phyloP scores from a whole-genome alignment of 2,113 vertebrate genomes.

The Brienomyrus brachyistius region DNA sequence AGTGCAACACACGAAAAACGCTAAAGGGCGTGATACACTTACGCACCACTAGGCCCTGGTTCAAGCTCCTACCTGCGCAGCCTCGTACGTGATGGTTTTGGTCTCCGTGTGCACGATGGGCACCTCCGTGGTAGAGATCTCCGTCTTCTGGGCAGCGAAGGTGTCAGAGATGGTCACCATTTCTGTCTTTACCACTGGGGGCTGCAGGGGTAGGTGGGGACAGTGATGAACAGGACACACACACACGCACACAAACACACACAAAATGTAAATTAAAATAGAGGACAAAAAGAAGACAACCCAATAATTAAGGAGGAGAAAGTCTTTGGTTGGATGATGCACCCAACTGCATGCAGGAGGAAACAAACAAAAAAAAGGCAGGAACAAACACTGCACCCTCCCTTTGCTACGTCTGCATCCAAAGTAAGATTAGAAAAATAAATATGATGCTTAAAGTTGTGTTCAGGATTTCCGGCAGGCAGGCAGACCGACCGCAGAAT shows the following conservation, averaged over 20 bases:
- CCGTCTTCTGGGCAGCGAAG: constrained; percentile 84
- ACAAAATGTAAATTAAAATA: neutral
- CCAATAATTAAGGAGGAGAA: neutral
- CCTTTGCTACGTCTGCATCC: neutral
- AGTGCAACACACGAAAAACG: no score
- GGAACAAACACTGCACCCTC: neutral
- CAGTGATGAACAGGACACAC: constrained; percentile 45
- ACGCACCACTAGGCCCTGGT: neutral
- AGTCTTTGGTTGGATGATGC: constrained; percentile 21
- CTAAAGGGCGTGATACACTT: neutral
- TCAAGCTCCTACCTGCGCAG: constrained; percentile 75
- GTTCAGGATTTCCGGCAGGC: neutral
- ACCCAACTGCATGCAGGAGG: constrained; percentile 34
- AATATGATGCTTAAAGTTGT: neutral
- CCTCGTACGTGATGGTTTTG: constrained; percentile 98
- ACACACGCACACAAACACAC: neutral
- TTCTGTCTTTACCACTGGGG: constrained; percentile 98
- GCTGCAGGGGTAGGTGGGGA: constrained; percentile 64
- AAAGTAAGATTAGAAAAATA: neutral
- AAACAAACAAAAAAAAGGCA: neutral
- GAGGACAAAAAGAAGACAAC: neutral
- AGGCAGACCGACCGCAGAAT: neutral
- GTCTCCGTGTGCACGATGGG: constrained; percentile 99
- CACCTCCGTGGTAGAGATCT: constrained; percentile 97
- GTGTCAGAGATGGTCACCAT: constrained; percentile 99